Conservation (phyloP, 1,140 invertebrate genomes). For the Aphaenogaster ashmeadi region DNA sequence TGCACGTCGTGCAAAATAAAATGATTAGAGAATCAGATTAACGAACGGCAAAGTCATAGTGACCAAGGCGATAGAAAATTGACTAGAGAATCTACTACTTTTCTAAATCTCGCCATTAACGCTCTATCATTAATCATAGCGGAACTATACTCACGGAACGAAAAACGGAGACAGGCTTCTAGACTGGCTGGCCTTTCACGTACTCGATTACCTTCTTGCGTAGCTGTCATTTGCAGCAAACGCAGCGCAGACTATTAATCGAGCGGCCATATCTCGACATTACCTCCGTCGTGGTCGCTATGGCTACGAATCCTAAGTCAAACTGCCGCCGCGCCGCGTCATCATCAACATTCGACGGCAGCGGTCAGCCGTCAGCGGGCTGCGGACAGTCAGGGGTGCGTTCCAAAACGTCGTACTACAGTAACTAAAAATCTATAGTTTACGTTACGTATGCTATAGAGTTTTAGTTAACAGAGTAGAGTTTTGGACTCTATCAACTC, state of each 20-base stretch:
- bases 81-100: background rate
- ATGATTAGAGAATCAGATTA: too few species aligned
- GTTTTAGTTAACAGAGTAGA: too few species aligned
- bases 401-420: too few species aligned
- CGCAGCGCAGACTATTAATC: slow-evolving; percentile 69
- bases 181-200: slow-evolving; percentile 1
- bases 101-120: background rate
- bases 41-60: background rate
- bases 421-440: too few species aligned
- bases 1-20: too few species aligned
- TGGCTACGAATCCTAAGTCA: slow-evolving; percentile 75
- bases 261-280: slow-evolving; percentile 74
- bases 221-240: slow-evolving; percentile 76
- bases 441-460: too few species aligned
- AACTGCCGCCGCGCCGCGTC: slow-evolving; percentile 66
- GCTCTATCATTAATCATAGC: background rate
- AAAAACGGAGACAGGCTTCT: background rate
- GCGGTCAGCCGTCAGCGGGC: too few species aligned
- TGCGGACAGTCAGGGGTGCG: too few species aligned
- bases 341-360: background rate
- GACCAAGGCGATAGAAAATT: background rate
- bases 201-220: slow-evolving; percentile 63
- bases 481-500: too few species aligned
- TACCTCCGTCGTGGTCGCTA: slow-evolving; percentile 69
- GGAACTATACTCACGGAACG: slow-evolving; percentile 55